A percentile compares a stretch with the other conserved stretches of the same genome.
These are phyloP conservation scores for Cecidostiba fungosa DNA, from an alignment of 2,888 invertebrate species.

Conservation along the genomic window DNA sequence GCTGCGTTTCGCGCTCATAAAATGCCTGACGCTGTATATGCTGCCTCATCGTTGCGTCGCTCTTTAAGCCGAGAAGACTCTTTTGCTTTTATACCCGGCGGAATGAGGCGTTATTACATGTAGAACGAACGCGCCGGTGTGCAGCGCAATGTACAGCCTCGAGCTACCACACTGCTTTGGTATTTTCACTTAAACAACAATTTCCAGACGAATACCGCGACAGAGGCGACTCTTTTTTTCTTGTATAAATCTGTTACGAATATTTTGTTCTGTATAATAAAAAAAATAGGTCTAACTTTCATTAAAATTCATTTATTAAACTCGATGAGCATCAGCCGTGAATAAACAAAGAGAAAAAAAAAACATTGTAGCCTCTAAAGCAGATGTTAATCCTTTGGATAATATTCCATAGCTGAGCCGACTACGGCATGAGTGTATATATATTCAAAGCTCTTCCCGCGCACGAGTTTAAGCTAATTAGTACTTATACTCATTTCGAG, in stretches of 20 bases:
- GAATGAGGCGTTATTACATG: conserved; percentile 73
- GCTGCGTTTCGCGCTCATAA: conserved; percentile 74
- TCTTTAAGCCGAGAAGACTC: conserved; percentile 66
- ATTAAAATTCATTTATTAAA: background rate
- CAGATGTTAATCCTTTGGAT: conserved; percentile 25
- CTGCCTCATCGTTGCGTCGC: conserved; percentile 69
- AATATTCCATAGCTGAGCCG: background rate
- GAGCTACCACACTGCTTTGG: conserved; percentile 40
- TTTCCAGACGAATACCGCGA: conserved; percentile 51
- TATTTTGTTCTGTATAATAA: too few relatives aligned
- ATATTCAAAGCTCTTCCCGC: conserved; percentile 26
- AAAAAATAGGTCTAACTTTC: too few relatives aligned
- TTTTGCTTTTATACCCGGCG: conserved; percentile 67
- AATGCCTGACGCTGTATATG: conserved; percentile 64
- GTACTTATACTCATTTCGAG: conserved; percentile 31
- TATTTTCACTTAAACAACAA: conserved; percentile 64
- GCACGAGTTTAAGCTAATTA: conserved; percentile 52
- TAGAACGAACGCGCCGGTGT: conserved; percentile 63
- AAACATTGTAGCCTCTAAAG: conserved; percentile 13
- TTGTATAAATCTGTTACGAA: too few relatives aligned
- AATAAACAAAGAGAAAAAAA: background rate
- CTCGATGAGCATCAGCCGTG: conserved; percentile 11
- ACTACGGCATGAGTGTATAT: conserved; percentile 18
- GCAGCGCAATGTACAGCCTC: conserved; percentile 43
- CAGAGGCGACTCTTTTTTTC: background rate